Evolutionary conservation across 2,797 vertebrate species (phyloP), one percentile per base, ranked within the genome.

Genomic region (Cottoperca gobio): DNA sequence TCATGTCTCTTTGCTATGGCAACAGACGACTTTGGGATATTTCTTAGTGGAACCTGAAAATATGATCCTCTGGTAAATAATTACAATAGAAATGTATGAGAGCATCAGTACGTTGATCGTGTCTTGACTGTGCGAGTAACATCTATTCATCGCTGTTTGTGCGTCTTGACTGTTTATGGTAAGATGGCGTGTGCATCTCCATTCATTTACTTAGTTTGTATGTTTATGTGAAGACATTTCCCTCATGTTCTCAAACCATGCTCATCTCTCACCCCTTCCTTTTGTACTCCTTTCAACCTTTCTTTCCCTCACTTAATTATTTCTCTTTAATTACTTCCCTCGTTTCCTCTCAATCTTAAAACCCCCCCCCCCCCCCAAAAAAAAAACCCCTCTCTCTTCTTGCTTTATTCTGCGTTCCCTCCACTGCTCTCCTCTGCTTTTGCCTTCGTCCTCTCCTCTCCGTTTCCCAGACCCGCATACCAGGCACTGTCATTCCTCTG

Each of bases 401-500:
- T 40, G 40, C 45, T 64, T 43, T 48, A 67, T 55, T 64, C 71
- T 76, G 14, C 43, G 0, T 60, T 67, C 43, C 74, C 58, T 59
- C 50, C 72, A n/a, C 65, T 24, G 37, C 65, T 70, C 31, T 70
- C 72, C 39, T 66, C 70, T 71, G 14, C 70, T 13, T 80, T 70
- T 23, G 54, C 75, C 78, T 65, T 60, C 16, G 16, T 40, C 68
- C 62, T 63, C 65, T 82, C 82, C 85, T 85, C 61, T 76, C 64
- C 79, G 4, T 85, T 88, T 90, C 87, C 84, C 92, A 96, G 96
- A 95, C 88, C 92, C 93, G 90, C 86, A 81, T 95, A 50, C 95
- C 95, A 49, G 95, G 93, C 87, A 95, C 93, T 81, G 84, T 92
- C 86, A 94, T 97, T 90, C 96, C 95, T 79, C 91, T 96, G 87